Evolutionary conservation across 2,113 vertebrate species (phyloP).

Genomic region (Phaethornis superciliosus): DNA sequence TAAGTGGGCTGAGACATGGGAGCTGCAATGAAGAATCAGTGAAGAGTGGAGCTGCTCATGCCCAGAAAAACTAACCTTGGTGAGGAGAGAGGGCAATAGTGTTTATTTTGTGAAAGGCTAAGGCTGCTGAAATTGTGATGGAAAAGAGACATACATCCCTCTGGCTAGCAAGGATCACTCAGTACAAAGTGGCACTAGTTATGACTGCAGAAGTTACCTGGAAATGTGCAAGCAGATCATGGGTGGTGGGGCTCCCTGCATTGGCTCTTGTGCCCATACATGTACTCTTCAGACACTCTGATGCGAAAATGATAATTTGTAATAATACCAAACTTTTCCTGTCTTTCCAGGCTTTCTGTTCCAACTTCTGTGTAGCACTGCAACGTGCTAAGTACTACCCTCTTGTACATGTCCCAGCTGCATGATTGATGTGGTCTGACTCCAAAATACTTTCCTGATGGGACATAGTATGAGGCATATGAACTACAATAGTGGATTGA

Average conservation of each 20-base stretch:
- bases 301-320: background rate
- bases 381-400: too few species aligned
- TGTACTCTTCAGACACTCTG: background rate
- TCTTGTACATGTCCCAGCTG: fast-evolving
- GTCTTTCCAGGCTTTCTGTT: background rate
- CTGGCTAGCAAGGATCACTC: fast-evolving
- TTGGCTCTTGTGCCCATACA: background rate
- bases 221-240: fast-evolving
- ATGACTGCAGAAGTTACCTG: fast-evolving
- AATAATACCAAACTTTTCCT: background rate
- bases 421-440: fast-evolving
- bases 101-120: background rate
- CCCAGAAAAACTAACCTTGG: background rate
- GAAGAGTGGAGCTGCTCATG: background rate
- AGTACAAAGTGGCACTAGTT: fast-evolving
- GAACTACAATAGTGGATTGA: background rate
- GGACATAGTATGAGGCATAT: too few species aligned
- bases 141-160: background rate
- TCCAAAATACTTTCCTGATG: background rate
- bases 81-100: background rate
- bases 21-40: background rate
- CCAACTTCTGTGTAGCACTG: background rate
- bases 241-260: background rate
- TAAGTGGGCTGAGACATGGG: background rate
- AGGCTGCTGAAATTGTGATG: background rate